Percentiles rank a stretch among this genome's conserved stretches.
phyloP scores from a whole-genome alignment of 2,888 invertebrate genomes.

The Phorcus lineatus region DNA sequence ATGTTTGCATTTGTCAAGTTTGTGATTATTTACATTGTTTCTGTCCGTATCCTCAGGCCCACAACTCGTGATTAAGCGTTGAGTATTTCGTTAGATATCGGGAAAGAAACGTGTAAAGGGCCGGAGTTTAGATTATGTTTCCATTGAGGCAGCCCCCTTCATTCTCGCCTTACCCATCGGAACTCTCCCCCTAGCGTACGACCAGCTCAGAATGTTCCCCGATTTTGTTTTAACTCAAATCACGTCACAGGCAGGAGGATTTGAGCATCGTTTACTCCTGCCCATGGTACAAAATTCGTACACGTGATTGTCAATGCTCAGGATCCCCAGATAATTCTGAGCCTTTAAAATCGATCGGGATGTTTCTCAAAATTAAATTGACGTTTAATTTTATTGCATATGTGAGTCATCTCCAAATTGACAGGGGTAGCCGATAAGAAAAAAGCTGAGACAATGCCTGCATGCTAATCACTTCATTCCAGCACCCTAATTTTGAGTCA shows the following conservation, averaged over 20 bases:
- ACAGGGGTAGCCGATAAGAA: neutral
- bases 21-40: constrained; percentile 25
- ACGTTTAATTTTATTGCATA: constrained; percentile 25
- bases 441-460: constrained; percentile 8
- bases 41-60: neutral
- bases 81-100: neutral
- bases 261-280: neutral
- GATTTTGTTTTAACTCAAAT: constrained; percentile 14
- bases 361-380: constrained; percentile 16
- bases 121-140: neutral
- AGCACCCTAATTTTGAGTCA: neutral
- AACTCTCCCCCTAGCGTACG: neutral
- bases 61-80: neutral
- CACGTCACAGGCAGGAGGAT: neutral
- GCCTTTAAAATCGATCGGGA: constrained; percentile 16
- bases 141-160: neutral
- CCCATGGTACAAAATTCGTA: neutral
- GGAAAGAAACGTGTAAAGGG: neutral
- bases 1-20: constrained; percentile 20
- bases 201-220: neutral
- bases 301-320: neutral
- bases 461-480: constrained; percentile 13
- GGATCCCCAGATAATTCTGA: neutral
- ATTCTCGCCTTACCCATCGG: neutral
- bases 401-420: constrained; percentile 17